phyloP scores from a whole-genome alignment of 1,140 invertebrate species.

The Homalodisca vitripennis region DNA sequence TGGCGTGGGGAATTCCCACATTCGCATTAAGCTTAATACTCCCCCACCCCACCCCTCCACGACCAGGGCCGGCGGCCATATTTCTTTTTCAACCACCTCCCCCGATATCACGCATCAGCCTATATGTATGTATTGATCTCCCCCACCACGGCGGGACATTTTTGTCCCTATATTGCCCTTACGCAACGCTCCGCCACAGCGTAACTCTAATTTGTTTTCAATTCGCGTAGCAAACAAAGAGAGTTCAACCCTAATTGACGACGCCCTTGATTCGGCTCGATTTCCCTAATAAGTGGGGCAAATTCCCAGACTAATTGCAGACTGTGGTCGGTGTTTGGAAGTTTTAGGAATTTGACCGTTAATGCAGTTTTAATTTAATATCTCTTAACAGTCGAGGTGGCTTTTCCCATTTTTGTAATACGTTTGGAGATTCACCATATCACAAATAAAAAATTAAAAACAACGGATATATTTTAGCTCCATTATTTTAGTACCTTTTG shows the following conservation, averaged over 20 bases:
- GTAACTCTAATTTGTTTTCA: conserved; percentile 2
- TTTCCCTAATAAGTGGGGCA: conserved; percentile 14
- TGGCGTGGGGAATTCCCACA: conserved; percentile 27
- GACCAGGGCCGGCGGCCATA: conserved; percentile 24
- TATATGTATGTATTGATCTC: conserved; percentile 24
- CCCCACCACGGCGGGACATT: conserved; percentile 2
- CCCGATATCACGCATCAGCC: conserved; percentile 26
- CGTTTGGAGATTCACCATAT: no score
- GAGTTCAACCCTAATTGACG: background rate
- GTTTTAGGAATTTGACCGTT: no score
- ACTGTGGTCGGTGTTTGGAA: no score
- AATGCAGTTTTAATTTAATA: no score
- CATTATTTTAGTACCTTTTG: no score
- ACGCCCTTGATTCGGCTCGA: background rate
- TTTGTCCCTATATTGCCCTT: conserved; percentile 3
- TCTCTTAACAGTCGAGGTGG: no score
- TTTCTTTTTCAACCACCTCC: conserved; percentile 26
- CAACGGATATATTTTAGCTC: no score
- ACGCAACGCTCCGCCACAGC: background rate
- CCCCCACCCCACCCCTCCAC: background rate
- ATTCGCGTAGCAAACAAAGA: background rate
- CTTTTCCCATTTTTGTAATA: no score
- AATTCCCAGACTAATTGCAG: background rate
- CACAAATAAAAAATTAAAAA: no score
- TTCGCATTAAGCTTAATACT: conserved; percentile 25